Percentiles rank a stretch among this genome's conserved stretches.
phyloP scores from a whole-genome alignment of 2,888 invertebrate genomes.

The Drosophila affinis region DNA sequence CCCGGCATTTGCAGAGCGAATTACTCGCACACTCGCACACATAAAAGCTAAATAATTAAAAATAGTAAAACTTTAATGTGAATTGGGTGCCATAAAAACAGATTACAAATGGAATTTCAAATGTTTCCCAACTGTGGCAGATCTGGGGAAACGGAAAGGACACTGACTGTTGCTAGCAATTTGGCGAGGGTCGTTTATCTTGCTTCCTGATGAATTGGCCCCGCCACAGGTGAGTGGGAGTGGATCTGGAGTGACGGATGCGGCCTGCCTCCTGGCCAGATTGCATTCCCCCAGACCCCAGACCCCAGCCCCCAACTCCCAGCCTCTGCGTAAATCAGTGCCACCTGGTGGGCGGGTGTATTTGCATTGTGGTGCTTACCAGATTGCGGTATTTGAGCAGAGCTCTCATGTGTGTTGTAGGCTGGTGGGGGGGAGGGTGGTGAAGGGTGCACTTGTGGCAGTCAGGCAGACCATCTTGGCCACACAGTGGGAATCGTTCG shows the following conservation, averaged over 20 bases:
- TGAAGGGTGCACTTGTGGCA: not conserved
- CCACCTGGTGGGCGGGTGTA: slow-evolving; percentile 33
- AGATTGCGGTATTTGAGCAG: slow-evolving; percentile 43
- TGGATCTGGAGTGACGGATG: slow-evolving; percentile 20
- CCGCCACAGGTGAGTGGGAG: slow-evolving; percentile 35
- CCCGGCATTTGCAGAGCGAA: slow-evolving; percentile 33
- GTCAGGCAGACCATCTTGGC: slow-evolving; percentile 15
- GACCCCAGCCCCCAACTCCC: not conserved
- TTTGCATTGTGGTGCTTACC: slow-evolving; percentile 35
- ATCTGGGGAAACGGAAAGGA: not conserved
- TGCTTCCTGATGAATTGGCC: slow-evolving; percentile 43
- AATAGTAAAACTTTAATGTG: slow-evolving; percentile 55
- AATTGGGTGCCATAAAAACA: slow-evolving; percentile 41
- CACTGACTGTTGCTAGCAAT: slow-evolving; percentile 19
- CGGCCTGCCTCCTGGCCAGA: slow-evolving; percentile 39
- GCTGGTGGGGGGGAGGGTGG: not conserved
- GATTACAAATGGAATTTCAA: slow-evolving; percentile 51
- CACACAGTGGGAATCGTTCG: slow-evolving; percentile 21
- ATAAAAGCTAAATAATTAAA: slow-evolving; percentile 53
- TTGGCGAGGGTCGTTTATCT: slow-evolving; percentile 47
- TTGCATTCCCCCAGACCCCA: slow-evolving; percentile 29
- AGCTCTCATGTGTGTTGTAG: slow-evolving; percentile 13
- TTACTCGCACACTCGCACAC: slow-evolving; percentile 18
- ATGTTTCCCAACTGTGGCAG: slow-evolving; percentile 22
- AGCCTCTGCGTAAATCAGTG: slow-evolving; percentile 47